phyloP scores from a whole-genome alignment of 2,797 vertebrate genomes.

The Avahi laniger region DNA sequence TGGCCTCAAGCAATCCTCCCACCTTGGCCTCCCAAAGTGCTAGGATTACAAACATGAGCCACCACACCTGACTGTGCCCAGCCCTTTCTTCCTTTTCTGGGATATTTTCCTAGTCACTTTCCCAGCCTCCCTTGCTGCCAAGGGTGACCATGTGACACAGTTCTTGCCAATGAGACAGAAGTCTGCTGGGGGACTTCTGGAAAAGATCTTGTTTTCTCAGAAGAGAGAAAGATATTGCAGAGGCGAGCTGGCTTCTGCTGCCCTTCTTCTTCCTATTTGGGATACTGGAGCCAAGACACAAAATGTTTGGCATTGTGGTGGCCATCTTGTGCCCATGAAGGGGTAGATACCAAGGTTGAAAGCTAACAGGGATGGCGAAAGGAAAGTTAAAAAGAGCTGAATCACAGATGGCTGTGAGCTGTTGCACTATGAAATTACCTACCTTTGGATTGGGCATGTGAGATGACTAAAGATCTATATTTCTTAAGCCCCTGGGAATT shows the following conservation, averaged over 20 bases:
- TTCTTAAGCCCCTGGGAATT: neutral
- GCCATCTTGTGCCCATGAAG: neutral
- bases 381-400: neutral
- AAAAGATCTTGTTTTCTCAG: neutral
- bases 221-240: neutral
- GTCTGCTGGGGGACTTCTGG: neutral
- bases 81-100: neutral
- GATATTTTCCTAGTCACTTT: neutral
- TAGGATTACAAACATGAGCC: neutral
- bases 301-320: neutral
- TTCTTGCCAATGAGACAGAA: neutral
- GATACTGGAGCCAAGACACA: neutral
- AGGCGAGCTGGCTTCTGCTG: neutral
- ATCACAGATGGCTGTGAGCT: neutral
- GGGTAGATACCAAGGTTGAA: neutral
- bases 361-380: neutral
- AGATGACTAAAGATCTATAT: neutral
- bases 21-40: neutral
- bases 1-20: neutral
- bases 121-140: neutral
- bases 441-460: neutral
- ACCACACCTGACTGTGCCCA: neutral
- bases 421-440: neutral
- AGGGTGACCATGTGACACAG: neutral
- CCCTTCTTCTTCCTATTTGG: neutral